Evolutionary conservation across 1,140 invertebrate species (phyloP), one percentile per base, ranked within the genome.

Genomic region (Atopsyche davidsoni): DNA sequence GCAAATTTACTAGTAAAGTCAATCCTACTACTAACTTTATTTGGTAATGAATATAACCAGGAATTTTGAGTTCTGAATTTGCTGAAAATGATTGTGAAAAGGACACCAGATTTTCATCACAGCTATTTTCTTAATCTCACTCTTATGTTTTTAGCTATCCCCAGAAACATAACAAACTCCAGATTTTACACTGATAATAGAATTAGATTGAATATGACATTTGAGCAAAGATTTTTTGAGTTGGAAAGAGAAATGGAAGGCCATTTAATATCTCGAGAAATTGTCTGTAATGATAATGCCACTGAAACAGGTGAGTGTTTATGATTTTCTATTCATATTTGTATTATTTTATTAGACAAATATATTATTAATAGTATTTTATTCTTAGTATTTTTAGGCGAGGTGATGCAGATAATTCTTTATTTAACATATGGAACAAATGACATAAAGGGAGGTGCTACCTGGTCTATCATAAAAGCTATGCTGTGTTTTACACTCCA

Each of bases 171-270:
- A 61, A 69, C 14, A 66, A 73, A 56, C 69, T 71, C 7, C 65
- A 73, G 55, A 69, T 73, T 61, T 67, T 73, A 53, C 62, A 63
- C 45, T 65, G 69, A 57, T 60, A 65, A 23, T 63, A 73, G 60
- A 64, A 66, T 57, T 42, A 65, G 24, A 61, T 51, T 49, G 57
- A 67, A 50, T 38, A 66, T 64, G 35, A 67, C 73, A 14, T 64
- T 94, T 17, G 83, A 86, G 59, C 81, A 85, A 51, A 73, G 84
- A 61, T 95, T 95, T 67, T 96, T 95, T 68, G 87, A 94, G 63
- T 67, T 92, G 21, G 92, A 96, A 68, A 77, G 83, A 41, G 81
- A 87, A 51, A 86, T 92, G 81, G 92, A 95, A 66, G 80, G 83
- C 55, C 84, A 81, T 63, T 66, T 86, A 47, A 67, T 84, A 44